These are phyloP conservation scores for Haemorhous mexicanus DNA, from an alignment of 2,113 vertebrate species.

Conservation along the genomic window DNA sequence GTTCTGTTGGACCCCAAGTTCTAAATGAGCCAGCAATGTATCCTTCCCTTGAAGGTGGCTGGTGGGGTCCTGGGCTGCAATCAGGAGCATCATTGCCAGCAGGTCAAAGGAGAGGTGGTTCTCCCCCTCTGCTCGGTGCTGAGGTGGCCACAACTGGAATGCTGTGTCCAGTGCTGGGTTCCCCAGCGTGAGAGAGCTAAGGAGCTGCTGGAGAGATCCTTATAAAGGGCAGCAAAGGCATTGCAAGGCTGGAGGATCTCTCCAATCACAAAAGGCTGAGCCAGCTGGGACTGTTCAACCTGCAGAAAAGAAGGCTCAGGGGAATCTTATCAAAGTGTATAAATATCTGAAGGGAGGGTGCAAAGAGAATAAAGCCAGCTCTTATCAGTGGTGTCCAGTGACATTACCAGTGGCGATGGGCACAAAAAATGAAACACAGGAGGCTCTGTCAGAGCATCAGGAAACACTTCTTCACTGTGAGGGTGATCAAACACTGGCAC, in stretches of 20 bases:
- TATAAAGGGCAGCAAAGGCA: fast-evolving
- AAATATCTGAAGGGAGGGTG: background rate
- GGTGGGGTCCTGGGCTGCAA: background rate
- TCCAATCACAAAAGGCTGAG: background rate
- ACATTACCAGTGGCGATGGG: background rate
- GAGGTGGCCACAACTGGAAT: background rate
- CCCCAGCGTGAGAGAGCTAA: background rate
- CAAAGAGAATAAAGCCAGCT: background rate
- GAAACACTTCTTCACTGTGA: background rate
- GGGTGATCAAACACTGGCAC: background rate
- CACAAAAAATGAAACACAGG: background rate
- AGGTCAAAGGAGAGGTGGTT: background rate
- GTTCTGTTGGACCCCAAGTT: background rate
- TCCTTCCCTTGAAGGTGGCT: background rate
- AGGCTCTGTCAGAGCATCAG: background rate
- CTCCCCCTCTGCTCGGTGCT: background rate
- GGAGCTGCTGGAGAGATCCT: background rate
- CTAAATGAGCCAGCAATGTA: background rate
- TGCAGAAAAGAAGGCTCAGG: background rate
- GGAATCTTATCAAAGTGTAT: background rate
- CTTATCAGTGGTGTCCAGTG: background rate
- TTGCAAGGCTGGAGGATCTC: background rate
- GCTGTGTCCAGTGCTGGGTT: background rate
- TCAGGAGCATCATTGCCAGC: background rate
- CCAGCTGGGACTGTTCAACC: background rate